These are phyloP conservation scores for Lycorma delicatula DNA, from an alignment of 1,140 invertebrate genomes.

Conservation along the genomic window DNA sequence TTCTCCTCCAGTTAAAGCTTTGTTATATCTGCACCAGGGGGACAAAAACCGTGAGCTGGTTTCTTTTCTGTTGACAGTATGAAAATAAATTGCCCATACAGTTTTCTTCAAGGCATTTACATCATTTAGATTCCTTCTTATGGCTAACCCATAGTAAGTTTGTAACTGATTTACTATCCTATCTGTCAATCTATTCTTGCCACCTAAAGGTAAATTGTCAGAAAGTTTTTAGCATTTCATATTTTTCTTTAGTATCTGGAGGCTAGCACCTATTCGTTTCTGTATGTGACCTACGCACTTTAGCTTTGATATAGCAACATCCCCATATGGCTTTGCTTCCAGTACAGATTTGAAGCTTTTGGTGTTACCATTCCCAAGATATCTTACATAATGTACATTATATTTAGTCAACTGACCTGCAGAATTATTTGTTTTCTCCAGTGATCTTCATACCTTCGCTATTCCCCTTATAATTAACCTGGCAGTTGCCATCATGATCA, in stretches of 20 bases:
- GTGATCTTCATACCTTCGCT: not conserved
- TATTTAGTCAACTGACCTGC: not conserved
- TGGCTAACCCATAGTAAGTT: constrained; percentile 30
- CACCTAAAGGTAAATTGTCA: constrained; percentile 19
- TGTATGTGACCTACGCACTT: not conserved
- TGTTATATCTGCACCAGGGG: constrained; percentile 28
- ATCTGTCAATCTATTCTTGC: constrained; percentile 26
- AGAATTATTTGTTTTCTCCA: not conserved
- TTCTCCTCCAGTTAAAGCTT: not conserved
- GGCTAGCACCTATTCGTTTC: not conserved
- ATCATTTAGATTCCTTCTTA: constrained; percentile 28
- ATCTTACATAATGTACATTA: not conserved
- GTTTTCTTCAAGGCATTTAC: constrained; percentile 31
- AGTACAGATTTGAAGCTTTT: not conserved
- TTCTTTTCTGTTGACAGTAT: constrained; percentile 32
- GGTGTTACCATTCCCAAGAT: not conserved
- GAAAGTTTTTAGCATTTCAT: constrained; percentile 14
- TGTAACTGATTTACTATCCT: constrained; percentile 27
- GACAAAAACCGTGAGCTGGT: constrained; percentile 28
- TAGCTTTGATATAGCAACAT: not conserved
- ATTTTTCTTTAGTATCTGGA: constrained; percentile 13
- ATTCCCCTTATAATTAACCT: not conserved
- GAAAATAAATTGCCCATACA: constrained; percentile 32
- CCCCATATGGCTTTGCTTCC: not conserved
- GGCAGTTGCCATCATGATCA: not conserved